Evolutionary conservation across 1,140 invertebrate genomes (phyloP).

Genomic region (Parasteatoda tepidariorum): DNA sequence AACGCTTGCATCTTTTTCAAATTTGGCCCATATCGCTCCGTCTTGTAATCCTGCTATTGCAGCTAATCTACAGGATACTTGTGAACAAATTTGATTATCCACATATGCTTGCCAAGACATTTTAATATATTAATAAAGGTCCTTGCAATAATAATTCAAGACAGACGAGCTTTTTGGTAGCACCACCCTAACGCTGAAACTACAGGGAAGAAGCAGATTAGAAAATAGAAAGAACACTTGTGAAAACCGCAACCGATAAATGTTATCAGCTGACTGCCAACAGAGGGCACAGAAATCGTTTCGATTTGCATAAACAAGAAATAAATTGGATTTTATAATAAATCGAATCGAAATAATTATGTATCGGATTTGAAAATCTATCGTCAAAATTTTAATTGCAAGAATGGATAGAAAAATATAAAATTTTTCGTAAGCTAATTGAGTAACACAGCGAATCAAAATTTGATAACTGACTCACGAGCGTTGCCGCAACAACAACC

Average conservation of each 20-base stretch:
- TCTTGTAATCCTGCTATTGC: constrained; percentile 90
- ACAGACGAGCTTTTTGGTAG: constrained; percentile 19
- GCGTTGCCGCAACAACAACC: no score
- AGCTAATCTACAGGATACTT: constrained; percentile 73
- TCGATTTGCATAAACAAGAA: neutral
- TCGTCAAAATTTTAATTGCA: no score
- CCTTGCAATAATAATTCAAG: constrained; percentile 33
- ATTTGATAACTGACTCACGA: no score
- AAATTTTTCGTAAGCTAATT: no score
- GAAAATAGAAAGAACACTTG: neutral
- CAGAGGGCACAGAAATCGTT: neutral
- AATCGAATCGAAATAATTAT: no score
- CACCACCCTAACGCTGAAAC: constrained; percentile 43
- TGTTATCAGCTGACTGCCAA: neutral
- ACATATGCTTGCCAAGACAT: constrained; percentile 99
- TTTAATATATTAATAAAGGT: constrained; percentile 58
- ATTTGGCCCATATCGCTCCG: constrained; percentile 94
- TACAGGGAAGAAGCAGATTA: neutral
- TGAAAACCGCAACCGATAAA: neutral
- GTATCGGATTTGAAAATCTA: no score
- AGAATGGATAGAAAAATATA: no score
- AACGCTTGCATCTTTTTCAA: constrained; percentile 71
- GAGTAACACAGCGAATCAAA: no score
- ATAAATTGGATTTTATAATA: no score
- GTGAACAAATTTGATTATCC: constrained; percentile 94